These are phyloP conservation scores for Xylocopa sonorina DNA, from an alignment of 1,140 invertebrate species.

Conservation along the genomic window DNA sequence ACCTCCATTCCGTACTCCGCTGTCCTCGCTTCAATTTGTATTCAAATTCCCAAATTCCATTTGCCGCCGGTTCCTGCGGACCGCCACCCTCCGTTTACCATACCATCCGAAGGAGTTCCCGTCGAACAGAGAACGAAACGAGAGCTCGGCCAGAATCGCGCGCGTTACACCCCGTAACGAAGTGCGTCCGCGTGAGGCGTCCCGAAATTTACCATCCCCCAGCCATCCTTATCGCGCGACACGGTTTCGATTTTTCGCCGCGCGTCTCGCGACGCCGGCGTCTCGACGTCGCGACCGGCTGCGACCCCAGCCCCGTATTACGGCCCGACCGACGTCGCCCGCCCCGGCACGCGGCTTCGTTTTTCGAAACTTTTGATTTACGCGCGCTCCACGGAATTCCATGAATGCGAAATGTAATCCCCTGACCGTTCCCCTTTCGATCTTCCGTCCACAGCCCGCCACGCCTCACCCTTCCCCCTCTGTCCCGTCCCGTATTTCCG, in stretches of 20 bases:
- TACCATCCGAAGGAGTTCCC: constrained; percentile 18
- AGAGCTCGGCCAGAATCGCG: neutral
- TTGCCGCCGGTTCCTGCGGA: neutral
- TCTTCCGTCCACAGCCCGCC: neutral
- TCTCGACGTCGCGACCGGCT: no score
- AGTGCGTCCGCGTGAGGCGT: neutral
- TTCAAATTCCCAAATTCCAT: constrained; percentile 25
- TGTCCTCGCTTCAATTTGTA: constrained; percentile 26
- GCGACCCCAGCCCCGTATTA: no score
- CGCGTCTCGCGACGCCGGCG: no score
- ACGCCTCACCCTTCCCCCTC: constrained; percentile 18
- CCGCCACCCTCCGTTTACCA: constrained; percentile 11
- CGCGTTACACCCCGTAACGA: neutral
- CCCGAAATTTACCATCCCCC: neutral
- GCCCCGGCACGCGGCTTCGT: neutral
- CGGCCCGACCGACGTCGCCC: constrained; percentile 3
- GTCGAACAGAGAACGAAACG: neutral
- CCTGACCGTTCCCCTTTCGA: constrained; percentile 20
- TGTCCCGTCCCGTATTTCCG: constrained; percentile 3
- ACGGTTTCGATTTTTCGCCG: no score
- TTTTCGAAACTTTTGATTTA: constrained; percentile 65
- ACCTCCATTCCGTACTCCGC: neutral
- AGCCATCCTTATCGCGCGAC: no score
- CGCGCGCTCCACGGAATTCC: constrained; percentile 59
- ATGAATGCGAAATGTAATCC: constrained; percentile 69